Evolutionary conservation across 2,797 vertebrate genomes (phyloP), one percentile per base, ranked within the genome.

Genomic region (Basileuterus tristriatus): DNA sequence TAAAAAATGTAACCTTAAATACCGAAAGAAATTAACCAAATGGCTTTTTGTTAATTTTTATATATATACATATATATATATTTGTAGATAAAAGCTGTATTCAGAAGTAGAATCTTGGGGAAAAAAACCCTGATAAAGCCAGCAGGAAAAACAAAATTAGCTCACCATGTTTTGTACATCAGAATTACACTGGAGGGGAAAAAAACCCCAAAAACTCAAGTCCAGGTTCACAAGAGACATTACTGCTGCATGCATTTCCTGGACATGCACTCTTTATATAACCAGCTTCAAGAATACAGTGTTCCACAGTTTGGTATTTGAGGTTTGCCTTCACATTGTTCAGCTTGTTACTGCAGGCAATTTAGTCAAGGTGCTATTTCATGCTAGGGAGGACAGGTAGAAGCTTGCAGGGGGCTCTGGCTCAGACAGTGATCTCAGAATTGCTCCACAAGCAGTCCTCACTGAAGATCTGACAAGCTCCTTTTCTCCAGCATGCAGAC

Each of bases 391-490:
- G 93, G 53, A 76, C 96, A 96, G 46, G 96, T 5, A 97, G 81
- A 50, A 95, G 68, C 95, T 89, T 95, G 96, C 74, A 94, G 76
- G 81, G 86, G 50, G 76, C 83, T 95, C 63, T 93, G 1, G 5
- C 81, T 89, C 83, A 95, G 91, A 84, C 95, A 79, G 81, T 30
- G 85, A 95, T 94, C 89, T 97, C 96, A 90, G 70, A 62, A 64
- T 84, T 81, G 44, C 70, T 64, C 85, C 92, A 69, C 19, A 85
- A 79, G 46, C 55, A 75, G 68, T 43, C 65, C 49, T 70, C 15
- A 1, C 41, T 2, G 8, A 72, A 50, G 68, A 59, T 71, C 26
- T 52, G 50, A 88, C 2, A 16, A 83, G n/a, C 26, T 63, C 52
- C 56, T 58, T 84, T 63, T 79, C 78, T 77, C 34, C 63, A 80